These are phyloP conservation scores for Cyprinella venusta DNA, from an alignment of 2,797 vertebrate genomes.

Conservation along the genomic window DNA sequence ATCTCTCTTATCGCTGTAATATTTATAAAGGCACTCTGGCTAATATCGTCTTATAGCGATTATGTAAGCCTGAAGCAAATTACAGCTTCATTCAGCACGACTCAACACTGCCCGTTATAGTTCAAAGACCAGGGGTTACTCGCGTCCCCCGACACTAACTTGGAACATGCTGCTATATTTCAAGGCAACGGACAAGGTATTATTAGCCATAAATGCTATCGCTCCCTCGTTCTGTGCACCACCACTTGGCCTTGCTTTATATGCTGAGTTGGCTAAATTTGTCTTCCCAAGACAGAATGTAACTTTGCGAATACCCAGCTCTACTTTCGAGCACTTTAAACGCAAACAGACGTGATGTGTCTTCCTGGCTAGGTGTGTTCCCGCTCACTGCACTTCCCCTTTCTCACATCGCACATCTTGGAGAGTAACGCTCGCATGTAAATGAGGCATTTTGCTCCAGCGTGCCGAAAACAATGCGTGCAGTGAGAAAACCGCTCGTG, in stretches of 20 bases:
- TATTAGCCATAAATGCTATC: constrained; percentile 57
- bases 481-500: neutral
- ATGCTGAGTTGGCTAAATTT: constrained; percentile 54
- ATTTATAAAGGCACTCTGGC: constrained; percentile 44
- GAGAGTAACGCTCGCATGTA: constrained; percentile 31
- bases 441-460: constrained; percentile 27
- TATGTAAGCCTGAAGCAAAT: constrained; percentile 57
- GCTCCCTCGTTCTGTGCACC: constrained; percentile 43
- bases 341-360: constrained; percentile 17
- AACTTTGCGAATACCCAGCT: constrained; percentile 45
- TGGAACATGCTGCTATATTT: constrained; percentile 64
- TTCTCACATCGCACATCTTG: constrained; percentile 7
- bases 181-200: constrained; percentile 64
- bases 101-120: constrained; percentile 50
- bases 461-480: neutral
- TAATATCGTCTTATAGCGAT: constrained; percentile 50
- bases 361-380: neutral
- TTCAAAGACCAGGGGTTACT: constrained; percentile 62
- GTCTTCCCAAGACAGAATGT: constrained; percentile 43
- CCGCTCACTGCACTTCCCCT: constrained; percentile 24
- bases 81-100: constrained; percentile 54
- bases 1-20: constrained; percentile 14
- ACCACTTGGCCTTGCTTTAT: constrained; percentile 57
- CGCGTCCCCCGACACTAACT: constrained; percentile 52
- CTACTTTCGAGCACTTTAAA: constrained; percentile 15